Conservation (phyloP, 2,113 vertebrate species). For the Corythornis vintsioides region DNA sequence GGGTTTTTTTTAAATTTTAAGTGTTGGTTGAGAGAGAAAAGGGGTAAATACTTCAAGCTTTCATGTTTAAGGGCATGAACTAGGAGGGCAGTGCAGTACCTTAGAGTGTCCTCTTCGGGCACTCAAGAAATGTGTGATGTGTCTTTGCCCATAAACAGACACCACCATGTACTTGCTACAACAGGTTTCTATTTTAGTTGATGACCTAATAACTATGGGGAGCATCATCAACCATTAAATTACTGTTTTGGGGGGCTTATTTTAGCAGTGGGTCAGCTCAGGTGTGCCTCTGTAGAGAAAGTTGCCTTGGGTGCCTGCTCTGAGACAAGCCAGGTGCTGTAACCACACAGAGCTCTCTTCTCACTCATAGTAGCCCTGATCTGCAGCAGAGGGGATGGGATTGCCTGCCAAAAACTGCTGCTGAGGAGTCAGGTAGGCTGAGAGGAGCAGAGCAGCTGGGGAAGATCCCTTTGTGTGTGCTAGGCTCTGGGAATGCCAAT, state of each 20-base stretch:
- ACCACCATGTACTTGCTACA: neutral
- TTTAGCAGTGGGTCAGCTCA: neutral
- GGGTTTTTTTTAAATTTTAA: neutral
- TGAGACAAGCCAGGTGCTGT: neutral
- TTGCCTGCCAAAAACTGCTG: neutral
- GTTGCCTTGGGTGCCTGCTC: neutral
- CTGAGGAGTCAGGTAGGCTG: too few species aligned
- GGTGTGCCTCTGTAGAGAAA: accelerated
- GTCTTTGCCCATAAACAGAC: neutral
- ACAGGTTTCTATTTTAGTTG: neutral
- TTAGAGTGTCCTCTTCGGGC: neutral
- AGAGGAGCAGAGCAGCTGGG: neutral
- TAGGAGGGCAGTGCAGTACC: neutral
- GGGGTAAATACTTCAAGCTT: neutral
- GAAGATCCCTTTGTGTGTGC: neutral
- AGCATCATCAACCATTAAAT: neutral
- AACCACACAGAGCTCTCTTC: neutral
- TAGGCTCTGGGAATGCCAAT: neutral
- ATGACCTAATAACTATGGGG: neutral
- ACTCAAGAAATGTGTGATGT: accelerated
- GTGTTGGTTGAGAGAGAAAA: neutral
- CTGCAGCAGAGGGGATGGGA: neutral
- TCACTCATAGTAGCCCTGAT: neutral
- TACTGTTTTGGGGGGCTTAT: neutral
- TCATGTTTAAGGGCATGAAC: neutral